These are phyloP conservation scores for Hemicordylus capensis DNA, from an alignment of 2,113 vertebrate species.

Conservation along the genomic window DNA sequence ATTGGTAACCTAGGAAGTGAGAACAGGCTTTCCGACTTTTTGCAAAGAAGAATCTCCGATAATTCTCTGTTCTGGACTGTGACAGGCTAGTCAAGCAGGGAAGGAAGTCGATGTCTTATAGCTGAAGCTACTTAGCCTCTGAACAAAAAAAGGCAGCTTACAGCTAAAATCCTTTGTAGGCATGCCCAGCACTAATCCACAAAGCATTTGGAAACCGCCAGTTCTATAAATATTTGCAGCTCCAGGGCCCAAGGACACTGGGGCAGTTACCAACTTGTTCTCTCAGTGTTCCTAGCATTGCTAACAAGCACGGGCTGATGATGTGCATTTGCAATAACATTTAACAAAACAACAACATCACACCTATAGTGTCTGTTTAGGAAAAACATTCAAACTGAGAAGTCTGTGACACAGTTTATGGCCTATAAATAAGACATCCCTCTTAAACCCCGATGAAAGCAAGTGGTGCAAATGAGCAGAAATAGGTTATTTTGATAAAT, in stretches of 20 bases:
- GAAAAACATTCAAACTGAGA: neutral
- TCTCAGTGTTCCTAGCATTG: neutral
- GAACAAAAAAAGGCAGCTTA: constrained; percentile 31
- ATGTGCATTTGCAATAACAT: neutral
- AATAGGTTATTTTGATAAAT: neutral
- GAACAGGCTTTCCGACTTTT: neutral
- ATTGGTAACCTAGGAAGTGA: neutral
- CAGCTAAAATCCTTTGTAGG: constrained; percentile 19
- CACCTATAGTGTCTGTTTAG: neutral
- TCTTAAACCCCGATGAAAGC: fast-evolving
- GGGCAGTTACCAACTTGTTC: neutral
- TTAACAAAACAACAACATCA: neutral
- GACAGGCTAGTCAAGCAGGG: neutral
- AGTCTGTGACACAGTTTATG: fast-evolving
- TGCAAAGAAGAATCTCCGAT: neutral
- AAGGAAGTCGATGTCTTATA: constrained; percentile 2
- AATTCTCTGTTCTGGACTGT: neutral
- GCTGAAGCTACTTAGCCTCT: constrained; percentile 26
- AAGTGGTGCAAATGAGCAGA: neutral
- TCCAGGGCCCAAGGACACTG: constrained; percentile 6
- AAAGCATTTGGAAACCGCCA: constrained; percentile 19
- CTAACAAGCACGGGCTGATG: neutral
- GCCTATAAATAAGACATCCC: neutral
- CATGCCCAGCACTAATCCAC: neutral
- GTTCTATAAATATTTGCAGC: constrained; percentile 17